These are phyloP conservation scores for Coptodon rendalli DNA, from an alignment of 2,113 vertebrate species.

Conservation along the genomic window DNA sequence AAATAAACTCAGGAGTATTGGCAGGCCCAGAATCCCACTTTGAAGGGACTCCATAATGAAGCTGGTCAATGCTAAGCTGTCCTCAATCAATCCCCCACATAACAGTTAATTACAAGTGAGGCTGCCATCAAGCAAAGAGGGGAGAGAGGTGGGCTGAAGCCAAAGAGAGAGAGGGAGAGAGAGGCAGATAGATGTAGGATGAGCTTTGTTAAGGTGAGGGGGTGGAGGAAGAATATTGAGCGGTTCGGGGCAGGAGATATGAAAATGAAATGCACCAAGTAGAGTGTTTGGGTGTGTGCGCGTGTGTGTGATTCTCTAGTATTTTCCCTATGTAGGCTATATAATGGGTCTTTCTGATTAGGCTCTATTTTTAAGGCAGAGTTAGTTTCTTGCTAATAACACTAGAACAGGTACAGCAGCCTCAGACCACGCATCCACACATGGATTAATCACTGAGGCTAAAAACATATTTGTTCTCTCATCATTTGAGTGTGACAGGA, in stretches of 20 bases:
- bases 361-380: background rate
- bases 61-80: slow-evolving; percentile 78
- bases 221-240: slow-evolving; percentile 42
- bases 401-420: background rate
- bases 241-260: slow-evolving; percentile 27
- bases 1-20: slow-evolving; percentile 78
- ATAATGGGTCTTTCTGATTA: slow-evolving; percentile 14
- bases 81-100: slow-evolving; percentile 76
- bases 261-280: slow-evolving; percentile 53
- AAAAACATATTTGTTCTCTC: background rate
- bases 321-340: background rate
- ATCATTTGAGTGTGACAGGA: slow-evolving; percentile 1
- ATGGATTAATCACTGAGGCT: slow-evolving; percentile 12
- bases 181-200: slow-evolving; percentile 9
- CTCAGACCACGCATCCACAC: background rate
- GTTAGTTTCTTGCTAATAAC: background rate
- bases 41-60: slow-evolving; percentile 81
- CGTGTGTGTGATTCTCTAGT: background rate
- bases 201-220: slow-evolving; percentile 40
- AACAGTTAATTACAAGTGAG: slow-evolving; percentile 79
- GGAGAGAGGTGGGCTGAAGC: slow-evolving; percentile 33
- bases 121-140: slow-evolving; percentile 56
- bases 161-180: slow-evolving; percentile 37
- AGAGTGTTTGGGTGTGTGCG: background rate
- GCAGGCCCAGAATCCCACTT: slow-evolving; percentile 76